A percentile compares a stretch with the other conserved stretches of the same genome.
phyloP scores from a whole-genome alignment of 2,888 invertebrate species.

The Exephanes ischioxanthus region DNA sequence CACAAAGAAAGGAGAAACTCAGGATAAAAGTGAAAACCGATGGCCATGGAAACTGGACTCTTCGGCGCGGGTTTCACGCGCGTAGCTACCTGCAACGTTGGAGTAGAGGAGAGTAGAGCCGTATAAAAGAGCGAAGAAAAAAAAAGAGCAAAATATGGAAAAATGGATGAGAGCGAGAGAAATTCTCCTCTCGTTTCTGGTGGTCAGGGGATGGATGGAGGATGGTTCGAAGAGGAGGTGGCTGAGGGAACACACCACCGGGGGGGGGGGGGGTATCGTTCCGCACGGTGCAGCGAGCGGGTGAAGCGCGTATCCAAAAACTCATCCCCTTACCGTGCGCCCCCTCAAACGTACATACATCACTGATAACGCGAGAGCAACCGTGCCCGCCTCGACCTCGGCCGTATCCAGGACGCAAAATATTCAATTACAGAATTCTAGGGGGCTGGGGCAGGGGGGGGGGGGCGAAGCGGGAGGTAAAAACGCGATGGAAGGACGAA shows the following conservation, averaged over 20 bases:
- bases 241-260: background rate
- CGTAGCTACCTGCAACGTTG: background rate
- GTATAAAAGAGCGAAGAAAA: conserved; percentile 19
- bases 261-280: background rate
- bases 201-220: conserved; percentile 51
- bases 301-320: conserved; percentile 19
- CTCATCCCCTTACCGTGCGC: conserved; percentile 6
- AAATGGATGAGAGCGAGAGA: conserved; percentile 28
- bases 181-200: conserved; percentile 38
- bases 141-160: conserved; percentile 28
- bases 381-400: conserved; percentile 38
- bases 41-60: conserved; percentile 51
- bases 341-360: conserved; percentile 52
- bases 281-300: background rate
- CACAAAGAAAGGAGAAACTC: conserved; percentile 32
- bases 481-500: background rate
- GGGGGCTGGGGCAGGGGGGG: background rate
- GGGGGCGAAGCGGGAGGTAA: background rate
- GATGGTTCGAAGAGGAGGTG: conserved; percentile 3
- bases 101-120: conserved; percentile 12
- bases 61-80: background rate
- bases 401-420: conserved; percentile 48
- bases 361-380: conserved; percentile 60
- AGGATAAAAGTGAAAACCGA: conserved; percentile 37
- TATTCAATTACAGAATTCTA: conserved; percentile 64